Evolutionary conservation across 2,113 vertebrate species (phyloP), one percentile per base, ranked within the genome.

Genomic region (Lanius collurio): DNA sequence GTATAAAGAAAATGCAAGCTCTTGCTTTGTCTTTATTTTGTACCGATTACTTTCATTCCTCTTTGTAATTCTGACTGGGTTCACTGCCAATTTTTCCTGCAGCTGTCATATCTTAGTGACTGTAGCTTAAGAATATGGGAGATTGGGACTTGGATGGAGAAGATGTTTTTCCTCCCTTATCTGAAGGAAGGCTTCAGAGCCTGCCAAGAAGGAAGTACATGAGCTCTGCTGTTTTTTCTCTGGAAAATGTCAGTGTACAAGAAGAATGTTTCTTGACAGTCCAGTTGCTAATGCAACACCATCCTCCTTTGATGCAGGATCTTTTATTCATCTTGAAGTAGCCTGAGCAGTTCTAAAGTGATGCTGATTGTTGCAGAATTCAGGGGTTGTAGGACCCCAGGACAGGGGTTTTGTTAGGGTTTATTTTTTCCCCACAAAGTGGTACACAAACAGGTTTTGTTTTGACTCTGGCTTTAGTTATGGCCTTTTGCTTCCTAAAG

Each of bases 161-260:
- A 59, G 87, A 87, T 83, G 63, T 88, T 94, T 94, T 87, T 86
- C 85, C 56, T 94, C 55, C 41, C 79, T 41, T 89, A n/a, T 73
- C 88, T 89, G 23, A 78, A 73, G 93, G 73, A 94, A 90, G 92
- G 86, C 53, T 95, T 65, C 62, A 74, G 79, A 81, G 76, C 83
- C 57, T 95, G 95, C 94, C 88, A 96, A 94, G 88, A 93, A 91
- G 92, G 93, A 90, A 94, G 62, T 68, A 76, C 63, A 83, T 26
- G 71, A 90, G 84, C 80, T 94, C 52, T 74, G 86, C 81, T 91
- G 57, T 4, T 62, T 91, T 88, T 59, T n/a, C 33, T 56, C 50
- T 91, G 71, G 68, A 83, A 96, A 83, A 95, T 92, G 88, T 84
- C 90, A 90, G 47, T 75, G 93, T 93, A 88, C 69, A 74, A 53